Base-by-base conservation (phyloP, 2,888 invertebrate genomes). In the Incurvaria masculella region DNA sequence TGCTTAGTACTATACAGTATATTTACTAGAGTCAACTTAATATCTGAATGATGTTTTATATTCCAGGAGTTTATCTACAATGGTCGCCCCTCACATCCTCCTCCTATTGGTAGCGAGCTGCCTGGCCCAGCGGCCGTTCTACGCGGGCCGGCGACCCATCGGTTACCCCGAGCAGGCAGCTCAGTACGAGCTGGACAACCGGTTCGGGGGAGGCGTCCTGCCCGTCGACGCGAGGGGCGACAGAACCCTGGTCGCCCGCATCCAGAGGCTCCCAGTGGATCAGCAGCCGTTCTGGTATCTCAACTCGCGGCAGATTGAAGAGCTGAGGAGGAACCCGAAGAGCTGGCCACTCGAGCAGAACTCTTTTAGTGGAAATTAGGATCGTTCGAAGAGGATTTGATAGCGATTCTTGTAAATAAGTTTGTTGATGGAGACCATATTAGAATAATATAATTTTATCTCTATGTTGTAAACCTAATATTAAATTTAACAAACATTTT, bases 231-330 rank as follows among this genome's bases (percentile, higher is more conserved):
- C 85, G 1, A 66, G 72, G 49, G 83, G 83, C 8, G 84, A 87
- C 56, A 62, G 59, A 20, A 65, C 74, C 18, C 63, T 83, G n/a
- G 70, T 85, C 1, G 73, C 85, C 49, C 66, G 80, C 49, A 62
- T 87, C 6, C 80, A 78, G 52, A 62, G 69, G 16, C 71, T 84
- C 73, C 87, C 87, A 0, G 60, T 69, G 38, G 84, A 87, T 39
- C 73, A 81, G 38, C 76, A 79, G 56, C 87, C 88, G 1, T 87
- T 85, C 62, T 87, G 87, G 87, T 81, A 80, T 48, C 52, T 87
- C 18, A 88, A 88, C 60, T 81, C 82, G 56, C 71, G 79, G 45
- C 80, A 80, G 1, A 85, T 87, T 42, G 82, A 87, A 52, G 74
- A 68, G 0, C 66, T 81, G 5, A 74, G 83, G 23, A 65, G 62